A percentile compares a stretch with the other conserved stretches of the same genome.
Evolutionary conservation across 1,140 invertebrate genomes (phyloP).

Genomic region (Neodiprion lecontei): DNA sequence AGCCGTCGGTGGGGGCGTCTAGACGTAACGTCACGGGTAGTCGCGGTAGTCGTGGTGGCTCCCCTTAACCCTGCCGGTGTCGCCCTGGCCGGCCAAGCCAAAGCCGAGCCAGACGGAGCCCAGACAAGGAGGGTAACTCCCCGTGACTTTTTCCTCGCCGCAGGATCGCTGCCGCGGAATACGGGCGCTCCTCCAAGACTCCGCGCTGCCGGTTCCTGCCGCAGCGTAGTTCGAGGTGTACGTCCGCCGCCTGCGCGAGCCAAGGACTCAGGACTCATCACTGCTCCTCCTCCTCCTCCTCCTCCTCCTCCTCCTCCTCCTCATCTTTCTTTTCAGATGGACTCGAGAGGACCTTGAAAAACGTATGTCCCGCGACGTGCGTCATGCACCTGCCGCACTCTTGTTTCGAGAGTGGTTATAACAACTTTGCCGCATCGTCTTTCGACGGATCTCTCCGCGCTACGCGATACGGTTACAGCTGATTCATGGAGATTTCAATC

Average conservation of each 20-base stretch:
- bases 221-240: background rate
- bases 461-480: too few relatives aligned
- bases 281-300: background rate
- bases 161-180: conserved; percentile 49
- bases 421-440: too few relatives aligned
- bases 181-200: conserved; percentile 26
- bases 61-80: conserved; percentile 26
- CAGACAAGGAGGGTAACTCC: conserved; percentile 45
- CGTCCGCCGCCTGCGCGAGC: background rate
- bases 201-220: background rate
- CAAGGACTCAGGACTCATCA: background rate
- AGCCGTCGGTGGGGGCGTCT: conserved; percentile 56
- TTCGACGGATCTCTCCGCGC: too few relatives aligned
- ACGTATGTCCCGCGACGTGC: too few relatives aligned
- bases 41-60: conserved; percentile 35
- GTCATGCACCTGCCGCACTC: too few relatives aligned
- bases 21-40: conserved; percentile 62
- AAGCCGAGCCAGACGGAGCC: conserved; percentile 50
- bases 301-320: background rate
- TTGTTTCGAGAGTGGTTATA: too few relatives aligned
- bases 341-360: conserved; percentile 2
- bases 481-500: too few relatives aligned
- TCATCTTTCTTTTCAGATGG: background rate
- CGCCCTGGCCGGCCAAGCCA: conserved; percentile 35
- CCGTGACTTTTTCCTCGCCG: conserved; percentile 47